Evolutionary conservation across 2,797 vertebrate genomes (phyloP).

Genomic region (Sebastolobus altivelis): DNA sequence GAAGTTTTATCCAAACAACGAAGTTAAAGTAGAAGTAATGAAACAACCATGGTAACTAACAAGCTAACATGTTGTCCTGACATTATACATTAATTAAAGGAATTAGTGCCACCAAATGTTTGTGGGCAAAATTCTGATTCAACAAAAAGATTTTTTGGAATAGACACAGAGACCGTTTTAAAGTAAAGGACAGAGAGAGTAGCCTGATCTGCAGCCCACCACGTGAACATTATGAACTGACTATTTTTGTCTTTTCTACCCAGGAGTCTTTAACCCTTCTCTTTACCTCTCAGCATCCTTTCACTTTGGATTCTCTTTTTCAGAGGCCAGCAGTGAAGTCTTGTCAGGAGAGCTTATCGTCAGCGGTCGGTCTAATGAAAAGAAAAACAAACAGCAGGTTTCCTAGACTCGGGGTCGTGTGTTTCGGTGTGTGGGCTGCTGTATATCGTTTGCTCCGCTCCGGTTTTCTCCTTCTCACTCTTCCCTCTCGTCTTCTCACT

Average conservation of each 20-base stretch:
- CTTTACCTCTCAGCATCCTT: constrained; percentile 35
- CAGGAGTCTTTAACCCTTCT: constrained; percentile 36
- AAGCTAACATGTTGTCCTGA: neutral
- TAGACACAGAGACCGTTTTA: neutral
- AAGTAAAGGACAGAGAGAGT: neutral
- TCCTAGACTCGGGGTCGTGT: constrained; percentile 37
- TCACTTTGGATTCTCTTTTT: constrained; percentile 44
- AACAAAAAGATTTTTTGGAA: neutral
- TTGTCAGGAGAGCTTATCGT: constrained; percentile 65
- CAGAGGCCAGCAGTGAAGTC: constrained; percentile 43
- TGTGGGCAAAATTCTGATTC: neutral
- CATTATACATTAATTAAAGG: neutral
- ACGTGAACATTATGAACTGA: constrained; percentile 10
- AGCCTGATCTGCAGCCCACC: constrained; percentile 8
- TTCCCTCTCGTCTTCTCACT: constrained; percentile 65
- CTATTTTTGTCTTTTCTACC: constrained; percentile 32
- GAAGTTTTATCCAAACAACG: neutral
- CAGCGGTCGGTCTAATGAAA: constrained; percentile 55
- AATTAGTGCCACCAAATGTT: neutral
- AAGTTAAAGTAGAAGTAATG: neutral
- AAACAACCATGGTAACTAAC: too few species aligned
- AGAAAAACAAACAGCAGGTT: constrained; percentile 73
- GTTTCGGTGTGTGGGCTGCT: constrained; percentile 59
- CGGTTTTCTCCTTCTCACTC: constrained; percentile 50
- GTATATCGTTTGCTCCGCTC: constrained; percentile 38